Evolutionary conservation across 2,888 invertebrate genomes (phyloP), one percentile per base, ranked within the genome.

Genomic region (Autographa pulchrina): DNA sequence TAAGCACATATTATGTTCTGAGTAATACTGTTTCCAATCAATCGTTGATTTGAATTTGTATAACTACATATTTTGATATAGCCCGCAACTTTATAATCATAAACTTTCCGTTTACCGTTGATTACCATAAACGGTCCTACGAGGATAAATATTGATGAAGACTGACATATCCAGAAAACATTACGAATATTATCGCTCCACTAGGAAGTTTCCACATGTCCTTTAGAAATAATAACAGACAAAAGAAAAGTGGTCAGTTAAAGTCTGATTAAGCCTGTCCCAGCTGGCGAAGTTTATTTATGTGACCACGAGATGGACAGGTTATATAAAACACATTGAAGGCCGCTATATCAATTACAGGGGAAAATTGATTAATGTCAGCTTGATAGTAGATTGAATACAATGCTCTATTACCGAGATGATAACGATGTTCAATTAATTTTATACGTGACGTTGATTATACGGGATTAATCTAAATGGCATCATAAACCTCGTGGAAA

Each of bases 291-390:
- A 61, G 41, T 58, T 43, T 68, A 75, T 64, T 68, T 80, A 60
- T 71, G 59, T 66, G 60, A 35, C 48, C 25, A 38, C 54, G 62
- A 63, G 54, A 54, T 65, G 32, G 60, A 71, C 65, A 20, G 52
- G 64, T 66, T 65, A 65, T 65, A 65, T 63, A 65, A 48, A 74
- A 61, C 62, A 79, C 31, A 68, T 65, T 70, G 72, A 72, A 82
- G 76, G 66, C 71, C 62, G 62, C 62, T 63, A 71, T 65, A 72
- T 82, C 65, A 82, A 78, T 78, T 65, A 78, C 66, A 58, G 41
- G 63, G 58, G 62, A 66, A 61, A 62, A 82, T 70, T 67, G 67
- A 82, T 82, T 72, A 74, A 70, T 69, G 52, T 56, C 70, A 70
- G 62, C 35, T 32, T 65, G 65, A 71, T 71, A 74, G 59, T 74